phyloP scores from a whole-genome alignment of 2,888 invertebrate genomes.

The Drosophila dives region DNA sequence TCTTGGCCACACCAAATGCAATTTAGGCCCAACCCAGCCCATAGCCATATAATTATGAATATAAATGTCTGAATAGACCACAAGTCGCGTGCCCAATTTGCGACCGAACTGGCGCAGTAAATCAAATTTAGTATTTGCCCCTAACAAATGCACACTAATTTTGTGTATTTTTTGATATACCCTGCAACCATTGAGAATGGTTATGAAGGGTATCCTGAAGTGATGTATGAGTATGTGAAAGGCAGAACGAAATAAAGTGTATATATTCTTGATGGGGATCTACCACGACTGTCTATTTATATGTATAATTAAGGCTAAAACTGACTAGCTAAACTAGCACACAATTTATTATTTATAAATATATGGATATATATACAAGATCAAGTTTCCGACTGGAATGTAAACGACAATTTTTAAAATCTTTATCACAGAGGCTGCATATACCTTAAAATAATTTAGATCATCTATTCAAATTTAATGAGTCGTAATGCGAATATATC shows the following conservation, averaged over 20 bases:
- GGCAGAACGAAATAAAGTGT: background rate
- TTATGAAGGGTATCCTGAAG: background rate
- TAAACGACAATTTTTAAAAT: background rate
- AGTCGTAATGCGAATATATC: background rate
- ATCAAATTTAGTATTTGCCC: conserved; percentile 52
- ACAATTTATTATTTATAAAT: background rate
- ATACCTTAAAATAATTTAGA: background rate
- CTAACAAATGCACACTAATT: conserved; percentile 42
- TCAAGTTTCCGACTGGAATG: background rate
- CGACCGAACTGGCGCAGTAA: conserved; percentile 29
- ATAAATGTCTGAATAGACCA: conserved; percentile 8
- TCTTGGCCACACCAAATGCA: conserved; percentile 40
- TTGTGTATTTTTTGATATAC: conserved; percentile 3
- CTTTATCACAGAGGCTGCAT: background rate
- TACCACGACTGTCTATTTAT: background rate
- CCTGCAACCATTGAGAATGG: background rate
- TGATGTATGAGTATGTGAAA: background rate
- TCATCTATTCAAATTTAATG: background rate
- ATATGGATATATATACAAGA: no score
- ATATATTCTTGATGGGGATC: no score
- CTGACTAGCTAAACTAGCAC: background rate
- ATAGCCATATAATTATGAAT: conserved; percentile 9
- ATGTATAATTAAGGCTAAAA: background rate
- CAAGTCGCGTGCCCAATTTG: conserved; percentile 45
- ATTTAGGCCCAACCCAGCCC: conserved; percentile 16